Evolutionary conservation across 2,797 vertebrate species (phyloP), one percentile per base, ranked within the genome.

Genomic region (Tapirus indicus): DNA sequence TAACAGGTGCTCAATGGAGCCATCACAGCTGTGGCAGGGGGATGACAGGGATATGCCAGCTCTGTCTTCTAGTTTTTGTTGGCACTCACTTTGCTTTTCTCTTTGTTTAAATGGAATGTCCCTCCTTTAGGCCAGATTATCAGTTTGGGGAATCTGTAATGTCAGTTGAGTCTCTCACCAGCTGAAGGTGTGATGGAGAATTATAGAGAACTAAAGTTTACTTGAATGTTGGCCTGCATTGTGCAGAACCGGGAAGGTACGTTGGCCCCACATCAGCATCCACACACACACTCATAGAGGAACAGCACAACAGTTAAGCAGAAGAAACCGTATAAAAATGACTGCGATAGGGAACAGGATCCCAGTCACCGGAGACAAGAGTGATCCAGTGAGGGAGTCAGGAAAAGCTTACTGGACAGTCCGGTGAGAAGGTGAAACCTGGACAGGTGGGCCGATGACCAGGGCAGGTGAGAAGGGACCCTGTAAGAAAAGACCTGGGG

Each of bases 1-100:
- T 12, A 0, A 2, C 6, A 17, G 49, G 10, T 27, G 16, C 29
- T 27, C 11, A 1, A 1, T 0, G 2, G 38, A 41, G 5, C 52
- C 12, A 0, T 3, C 68, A 1, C 0, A 5, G 10, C 23, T 14
- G 25, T 25, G 7, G 8, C n/a, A 2, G 0, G 1, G 14, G 11
- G 69, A 56, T 6, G 74, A 29, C 6, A 1, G 7, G 4, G n/a
- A 32, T 16, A 5, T 6, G 7, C 11, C 13, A 60, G 68, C 38
- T 16, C 10, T 16, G 20, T 58, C 49, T 79, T 13, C 44, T 6
- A 3, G 14, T 20, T 41, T 7, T 11, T 64, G 18, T 16, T 18
- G 35, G 35, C 16, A 3, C 4, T 64, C 20, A 5, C 60, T 77
- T 79, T 41, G 69, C 38, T 77, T 35, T 21, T 56, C 18, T 78